Evolutionary conservation across 2,797 vertebrate species (phyloP).

Genomic region (Centropyge bicolor): DNA sequence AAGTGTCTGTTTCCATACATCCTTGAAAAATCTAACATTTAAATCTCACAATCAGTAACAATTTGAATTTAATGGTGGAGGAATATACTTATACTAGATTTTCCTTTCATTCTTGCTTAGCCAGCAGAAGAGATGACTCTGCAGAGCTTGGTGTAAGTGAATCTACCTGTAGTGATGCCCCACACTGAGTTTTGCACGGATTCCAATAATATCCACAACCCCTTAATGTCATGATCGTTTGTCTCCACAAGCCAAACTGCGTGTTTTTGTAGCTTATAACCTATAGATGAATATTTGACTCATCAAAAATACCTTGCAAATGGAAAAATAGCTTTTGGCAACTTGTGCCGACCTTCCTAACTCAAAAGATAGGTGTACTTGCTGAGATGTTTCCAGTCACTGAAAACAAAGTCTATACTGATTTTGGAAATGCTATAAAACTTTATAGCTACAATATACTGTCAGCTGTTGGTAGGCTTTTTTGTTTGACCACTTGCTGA

Average conservation of each 20-base stretch:
- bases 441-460: background rate
- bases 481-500: background rate
- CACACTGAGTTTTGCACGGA: background rate
- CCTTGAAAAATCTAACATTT: background rate
- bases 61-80: background rate
- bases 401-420: slow-evolving; percentile 43
- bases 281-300: slow-evolving; percentile 7
- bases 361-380: slow-evolving; percentile 59
- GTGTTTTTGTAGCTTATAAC: slow-evolving; percentile 17
- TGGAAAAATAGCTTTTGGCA: slow-evolving; percentile 42
- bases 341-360: slow-evolving; percentile 8
- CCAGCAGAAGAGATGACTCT: background rate
- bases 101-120: background rate
- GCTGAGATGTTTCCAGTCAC: slow-evolving; percentile 39
- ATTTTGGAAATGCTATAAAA: slow-evolving; percentile 11
- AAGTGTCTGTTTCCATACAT: background rate
- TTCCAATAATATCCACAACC: background rate
- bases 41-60: background rate
- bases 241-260: background rate
- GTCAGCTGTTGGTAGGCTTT: background rate
- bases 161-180: background rate
- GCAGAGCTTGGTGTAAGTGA: background rate
- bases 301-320: slow-evolving; percentile 34
- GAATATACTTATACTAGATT: background rate
- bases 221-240: background rate